A percentile compares a stretch with the other conserved stretches of the same genome.
Evolutionary conservation across 35 echinoderm and acorn worm genomes (phyloP).

Genomic region (Diadema setosum): DNA sequence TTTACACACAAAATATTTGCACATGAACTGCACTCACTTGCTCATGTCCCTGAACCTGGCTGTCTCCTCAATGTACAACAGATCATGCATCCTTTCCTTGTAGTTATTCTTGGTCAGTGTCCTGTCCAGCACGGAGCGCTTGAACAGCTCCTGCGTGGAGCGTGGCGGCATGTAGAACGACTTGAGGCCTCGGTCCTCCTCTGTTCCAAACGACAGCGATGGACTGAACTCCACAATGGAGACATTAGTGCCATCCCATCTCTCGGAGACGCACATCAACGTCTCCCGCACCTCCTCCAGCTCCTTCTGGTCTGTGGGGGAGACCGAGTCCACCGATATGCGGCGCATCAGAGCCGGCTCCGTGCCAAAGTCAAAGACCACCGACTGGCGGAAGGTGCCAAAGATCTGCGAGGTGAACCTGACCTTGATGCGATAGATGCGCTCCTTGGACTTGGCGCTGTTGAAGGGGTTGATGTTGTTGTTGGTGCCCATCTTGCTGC

Average conservation of each 20-base stretch:
- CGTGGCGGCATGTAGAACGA: conserved; percentile 72
- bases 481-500: conserved; percentile 45
- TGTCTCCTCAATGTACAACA: conserved; percentile 90
- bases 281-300: conserved; percentile 79
- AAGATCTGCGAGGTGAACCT: conserved; percentile 98
- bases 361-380: conserved; percentile 89
- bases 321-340: conserved; percentile 84
- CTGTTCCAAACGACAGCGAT: conserved; percentile 50
- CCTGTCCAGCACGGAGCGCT: conserved; percentile 79
- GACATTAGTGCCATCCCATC: conserved; percentile 85
- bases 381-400: conserved; percentile 95
- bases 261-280: conserved; percentile 56
- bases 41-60: conserved; percentile 84
- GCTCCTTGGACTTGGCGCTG: conserved; percentile 64
- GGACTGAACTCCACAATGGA: conserved; percentile 71
- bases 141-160: conserved; percentile 78
- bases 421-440: conserved; percentile 87
- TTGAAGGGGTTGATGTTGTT: conserved; percentile 28
- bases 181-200: conserved; percentile 71
- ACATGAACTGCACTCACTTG: conserved; percentile 85
- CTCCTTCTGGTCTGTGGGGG: conserved; percentile 65
- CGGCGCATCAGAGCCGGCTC: conserved; percentile 82
- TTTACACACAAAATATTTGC: no score
- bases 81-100: conserved; percentile 83
- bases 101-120: conserved; percentile 93